Base-by-base conservation (phyloP, 2,113 vertebrate genomes). In the Ceyx margarethae region DNA sequence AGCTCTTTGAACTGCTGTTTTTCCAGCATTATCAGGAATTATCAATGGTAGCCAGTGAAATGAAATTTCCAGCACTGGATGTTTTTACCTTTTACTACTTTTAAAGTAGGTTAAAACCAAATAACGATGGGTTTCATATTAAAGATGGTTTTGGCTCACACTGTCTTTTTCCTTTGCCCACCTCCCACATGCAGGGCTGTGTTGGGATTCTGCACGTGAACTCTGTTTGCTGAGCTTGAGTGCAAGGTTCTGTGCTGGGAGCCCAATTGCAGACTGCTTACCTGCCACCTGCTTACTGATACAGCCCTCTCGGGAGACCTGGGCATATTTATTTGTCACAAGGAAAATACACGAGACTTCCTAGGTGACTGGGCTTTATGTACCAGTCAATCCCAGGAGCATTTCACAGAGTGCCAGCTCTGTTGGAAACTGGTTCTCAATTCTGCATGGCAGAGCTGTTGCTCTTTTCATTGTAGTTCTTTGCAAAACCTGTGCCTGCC, bases 121-220 rank as follows among this genome's bases (percentile, higher is more conserved):
- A 31, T 37, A 61, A 76, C 60, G 48, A 31, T 17, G 21, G 29
- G 5, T 81, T 3, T 85, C 76, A 26, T 75, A 37, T 74, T 62
- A 22, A 82, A 46, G 54, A 9, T 74, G 43, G 21, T 19, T 93
- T 66, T 57, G 60, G 16, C 51, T 25, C 22, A 7, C 31, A 22
- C 3, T 1, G 0, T 1, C 23, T 57, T 87, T 23, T 79, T 35
- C 15, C 26, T 73, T 42, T 80, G 54, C 51, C n/a, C 9, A 18
- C 21, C 6, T 85, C 16, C 18, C 7, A 1, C 0, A 0, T 65
- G 62, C 40, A 6, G 9, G n/a, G 28, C 37, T 60, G 43, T 35
- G 31, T 45, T 46, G 33, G 45, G 29, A 76, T 58, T 21, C 29
- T 73, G 18, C 16, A 10, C 1, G 6, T 68, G 67, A 61, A 4